Evolutionary conservation across 1,140 invertebrate genomes (phyloP).

Genomic region (Zaprionus davidi): DNA sequence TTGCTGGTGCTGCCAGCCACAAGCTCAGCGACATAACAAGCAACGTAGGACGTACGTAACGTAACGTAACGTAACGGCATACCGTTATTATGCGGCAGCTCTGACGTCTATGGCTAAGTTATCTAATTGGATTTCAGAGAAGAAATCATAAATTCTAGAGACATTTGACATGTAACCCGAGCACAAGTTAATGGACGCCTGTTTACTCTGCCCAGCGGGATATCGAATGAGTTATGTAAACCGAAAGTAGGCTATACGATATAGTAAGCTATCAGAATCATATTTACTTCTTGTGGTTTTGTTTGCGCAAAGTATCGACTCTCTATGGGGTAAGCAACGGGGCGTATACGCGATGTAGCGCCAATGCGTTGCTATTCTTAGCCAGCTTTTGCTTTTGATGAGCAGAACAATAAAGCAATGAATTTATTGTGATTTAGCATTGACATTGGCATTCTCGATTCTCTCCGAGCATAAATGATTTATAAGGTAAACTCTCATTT

Average conservation of each 20-base stretch:
- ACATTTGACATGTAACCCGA: too few species aligned
- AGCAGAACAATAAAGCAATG: background rate
- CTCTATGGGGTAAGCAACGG: background rate
- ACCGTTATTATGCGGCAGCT: constrained; percentile 47
- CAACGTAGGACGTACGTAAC: constrained; percentile 41
- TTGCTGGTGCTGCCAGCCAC: constrained; percentile 8
- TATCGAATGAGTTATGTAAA: background rate
- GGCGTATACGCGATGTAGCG: background rate
- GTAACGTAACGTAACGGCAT: background rate
- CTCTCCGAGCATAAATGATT: constrained; percentile 22
- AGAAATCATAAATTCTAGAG: constrained; percentile 21
- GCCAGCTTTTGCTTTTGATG: background rate
- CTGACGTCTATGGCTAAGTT: constrained; percentile 22
- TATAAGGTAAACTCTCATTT: constrained; percentile 32
- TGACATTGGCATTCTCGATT: constrained; percentile 39
- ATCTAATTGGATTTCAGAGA: constrained; percentile 57
- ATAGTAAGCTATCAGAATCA: background rate
- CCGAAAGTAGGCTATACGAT: background rate
- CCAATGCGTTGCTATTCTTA: background rate
- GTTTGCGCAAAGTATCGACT: background rate
- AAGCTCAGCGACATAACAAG: background rate
- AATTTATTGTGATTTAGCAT: constrained; percentile 26
- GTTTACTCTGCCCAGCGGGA: background rate
- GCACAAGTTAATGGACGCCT: background rate
- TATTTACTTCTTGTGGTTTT: too few species aligned